Percentiles rank a stretch among this genome's conserved stretches.
Evolutionary conservation across 2,888 invertebrate genomes (phyloP).

Genomic region (Gisinianus flammeolus): DNA sequence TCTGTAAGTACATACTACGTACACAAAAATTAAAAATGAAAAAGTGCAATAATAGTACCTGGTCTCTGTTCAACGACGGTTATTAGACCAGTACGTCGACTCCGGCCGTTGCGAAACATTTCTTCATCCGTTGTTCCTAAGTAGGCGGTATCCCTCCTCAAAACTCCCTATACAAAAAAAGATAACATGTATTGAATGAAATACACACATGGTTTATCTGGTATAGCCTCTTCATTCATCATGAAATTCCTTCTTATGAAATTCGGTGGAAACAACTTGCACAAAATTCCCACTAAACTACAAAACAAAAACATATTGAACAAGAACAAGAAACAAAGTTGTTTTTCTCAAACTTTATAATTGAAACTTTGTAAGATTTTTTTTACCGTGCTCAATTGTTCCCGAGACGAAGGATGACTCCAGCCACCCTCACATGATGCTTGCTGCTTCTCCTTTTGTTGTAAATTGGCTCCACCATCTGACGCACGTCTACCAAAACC

Average conservation of each 20-base stretch:
- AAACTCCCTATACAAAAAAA: slow-evolving; percentile 52
- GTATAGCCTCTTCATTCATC: no score
- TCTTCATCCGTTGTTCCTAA: slow-evolving; percentile 56
- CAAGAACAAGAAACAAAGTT: not conserved
- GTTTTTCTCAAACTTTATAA: not conserved
- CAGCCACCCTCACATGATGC: slow-evolving; percentile 57
- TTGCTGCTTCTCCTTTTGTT: slow-evolving; percentile 61
- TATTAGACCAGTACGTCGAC: slow-evolving; percentile 77
- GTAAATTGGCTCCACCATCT: slow-evolving; percentile 93
- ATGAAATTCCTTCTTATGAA: no score
- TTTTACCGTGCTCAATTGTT: slow-evolving; percentile 57
- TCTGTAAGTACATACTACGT: no score
- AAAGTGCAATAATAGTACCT: slow-evolving; percentile 66
- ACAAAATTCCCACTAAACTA: no score
- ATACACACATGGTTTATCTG: not conserved
- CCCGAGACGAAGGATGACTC: slow-evolving; percentile 58
- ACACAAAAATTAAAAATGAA: no score
- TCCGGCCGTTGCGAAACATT: slow-evolving; percentile 52
- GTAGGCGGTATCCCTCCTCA: slow-evolving; percentile 56
- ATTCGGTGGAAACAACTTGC: no score
- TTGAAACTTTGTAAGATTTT: not conserved
- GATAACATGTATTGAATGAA: not conserved
- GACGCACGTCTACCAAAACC: slow-evolving; percentile 90
- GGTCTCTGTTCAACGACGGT: slow-evolving; percentile 87
- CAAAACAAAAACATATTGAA: slow-evolving; percentile 13